Percentiles rank a stretch among this genome's conserved stretches.
Conservation (phyloP, 2,797 vertebrate genomes). For the Glyptemys insculpta region DNA sequence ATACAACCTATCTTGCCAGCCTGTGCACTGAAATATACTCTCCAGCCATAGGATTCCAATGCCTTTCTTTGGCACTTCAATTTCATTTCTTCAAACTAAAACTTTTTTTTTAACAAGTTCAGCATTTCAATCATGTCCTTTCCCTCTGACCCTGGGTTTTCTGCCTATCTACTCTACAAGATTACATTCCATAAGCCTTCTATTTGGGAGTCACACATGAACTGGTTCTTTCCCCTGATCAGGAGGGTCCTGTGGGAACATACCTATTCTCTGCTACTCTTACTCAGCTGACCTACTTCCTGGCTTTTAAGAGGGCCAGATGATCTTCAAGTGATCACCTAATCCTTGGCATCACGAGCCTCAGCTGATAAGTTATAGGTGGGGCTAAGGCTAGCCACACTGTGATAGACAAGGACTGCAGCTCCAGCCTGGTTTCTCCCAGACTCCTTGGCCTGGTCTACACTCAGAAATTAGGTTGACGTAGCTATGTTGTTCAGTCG, state of each 20-base stretch:
- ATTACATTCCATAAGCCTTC: neutral
- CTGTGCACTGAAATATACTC: neutral
- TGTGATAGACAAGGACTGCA: neutral
- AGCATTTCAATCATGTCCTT: neutral
- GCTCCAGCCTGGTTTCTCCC: neutral
- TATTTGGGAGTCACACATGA: neutral
- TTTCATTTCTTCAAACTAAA: neutral
- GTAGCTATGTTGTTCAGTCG: neutral
- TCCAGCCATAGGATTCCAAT: neutral
- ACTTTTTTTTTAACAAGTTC: neutral
- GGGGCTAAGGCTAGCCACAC: neutral
- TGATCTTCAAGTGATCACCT: neutral
- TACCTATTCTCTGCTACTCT: neutral
- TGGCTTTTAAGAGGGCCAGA: neutral
- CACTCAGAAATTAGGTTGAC: neutral
- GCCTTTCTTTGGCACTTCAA: neutral
- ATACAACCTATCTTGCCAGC: neutral
- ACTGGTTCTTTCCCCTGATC: neutral
- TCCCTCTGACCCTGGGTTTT: neutral
- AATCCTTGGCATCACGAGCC: neutral
- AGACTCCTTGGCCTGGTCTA: neutral
- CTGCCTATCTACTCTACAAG: neutral
- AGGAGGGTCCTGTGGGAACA: neutral
- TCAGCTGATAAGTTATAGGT: neutral
- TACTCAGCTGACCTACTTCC: neutral